These are phyloP conservation scores for Aphidius ervi DNA, from an alignment of 1,140 invertebrate species.

Conservation along the genomic window DNA sequence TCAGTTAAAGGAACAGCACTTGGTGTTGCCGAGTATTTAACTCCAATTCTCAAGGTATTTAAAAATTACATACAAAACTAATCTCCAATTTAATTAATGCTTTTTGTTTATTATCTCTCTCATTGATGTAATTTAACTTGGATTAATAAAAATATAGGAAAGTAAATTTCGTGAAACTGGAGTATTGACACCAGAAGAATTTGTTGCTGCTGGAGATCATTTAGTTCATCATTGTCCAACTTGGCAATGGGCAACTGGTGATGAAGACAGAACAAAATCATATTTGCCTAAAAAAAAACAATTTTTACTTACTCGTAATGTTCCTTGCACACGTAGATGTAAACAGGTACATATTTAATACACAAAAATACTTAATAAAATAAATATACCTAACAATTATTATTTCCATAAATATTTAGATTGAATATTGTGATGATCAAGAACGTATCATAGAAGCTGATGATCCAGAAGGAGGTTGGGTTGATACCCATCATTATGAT, in stretches of 20 bases:
- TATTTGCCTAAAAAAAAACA: slow-evolving; percentile 96
- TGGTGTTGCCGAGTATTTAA: slow-evolving; percentile 92
- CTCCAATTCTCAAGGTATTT: slow-evolving; percentile 87
- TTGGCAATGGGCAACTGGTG: slow-evolving; percentile 96
- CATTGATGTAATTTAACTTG: slow-evolving; percentile 1
- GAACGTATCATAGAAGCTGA: slow-evolving; percentile 87
- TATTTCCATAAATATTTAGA: slow-evolving; percentile 52
- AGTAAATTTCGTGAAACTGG: slow-evolving; percentile 98
- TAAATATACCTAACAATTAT: background rate
- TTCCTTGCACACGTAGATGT: slow-evolving; percentile 88
- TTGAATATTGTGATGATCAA: slow-evolving; percentile 85
- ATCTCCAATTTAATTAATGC: background rate
- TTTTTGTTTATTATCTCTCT: background rate
- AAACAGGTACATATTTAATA: slow-evolving; percentile 67
- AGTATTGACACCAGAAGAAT: slow-evolving; percentile 93
- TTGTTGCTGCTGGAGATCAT: slow-evolving; percentile 96
- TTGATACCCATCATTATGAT: slow-evolving; percentile 94
- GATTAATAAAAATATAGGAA: slow-evolving; percentile 61
- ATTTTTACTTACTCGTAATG: slow-evolving; percentile 94
- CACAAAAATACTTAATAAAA: slow-evolving; percentile 13
- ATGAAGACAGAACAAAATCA: slow-evolving; percentile 77
- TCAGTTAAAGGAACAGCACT: slow-evolving; percentile 91
- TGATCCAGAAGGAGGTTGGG: slow-evolving; percentile 93
- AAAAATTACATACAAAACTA: background rate
- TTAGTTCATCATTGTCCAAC: slow-evolving; percentile 98